Evolutionary conservation across 2,797 vertebrate species (phyloP).

Genomic region (Scolopax rusticola): DNA sequence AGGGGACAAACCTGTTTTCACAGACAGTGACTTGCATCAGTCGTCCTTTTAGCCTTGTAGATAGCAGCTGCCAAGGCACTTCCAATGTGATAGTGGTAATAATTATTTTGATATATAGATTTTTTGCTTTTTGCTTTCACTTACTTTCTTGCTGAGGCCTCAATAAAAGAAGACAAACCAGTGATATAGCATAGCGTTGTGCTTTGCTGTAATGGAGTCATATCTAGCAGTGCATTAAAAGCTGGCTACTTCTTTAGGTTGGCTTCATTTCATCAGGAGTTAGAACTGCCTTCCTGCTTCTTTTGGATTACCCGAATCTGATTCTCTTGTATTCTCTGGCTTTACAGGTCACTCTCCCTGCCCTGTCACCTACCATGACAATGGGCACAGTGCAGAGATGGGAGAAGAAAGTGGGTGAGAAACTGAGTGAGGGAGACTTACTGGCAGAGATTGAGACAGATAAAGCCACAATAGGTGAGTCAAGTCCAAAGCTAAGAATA

Average conservation of each 20-base stretch:
- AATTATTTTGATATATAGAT: background rate
- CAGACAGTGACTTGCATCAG: background rate
- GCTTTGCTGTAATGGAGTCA: background rate
- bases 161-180: background rate
- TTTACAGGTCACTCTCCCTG: slow-evolving; percentile 90
- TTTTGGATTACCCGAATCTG: background rate
- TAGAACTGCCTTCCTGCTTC: background rate
- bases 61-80: background rate
- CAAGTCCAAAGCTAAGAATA: background rate
- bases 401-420: slow-evolving; percentile 99
- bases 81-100: background rate
- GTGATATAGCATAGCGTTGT: background rate
- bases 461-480: slow-evolving; percentile 96
- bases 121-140: background rate
- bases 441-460: slow-evolving; percentile 98
- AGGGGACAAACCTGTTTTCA: background rate
- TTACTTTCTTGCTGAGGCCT: background rate
- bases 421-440: slow-evolving; percentile 94
- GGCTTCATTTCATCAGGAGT: background rate
- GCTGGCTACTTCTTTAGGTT: background rate
- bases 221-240: background rate
- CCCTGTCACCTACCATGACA: slow-evolving; percentile 98
- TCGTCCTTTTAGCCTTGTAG: background rate
- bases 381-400: slow-evolving; percentile 98
- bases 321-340: background rate